Base-by-base conservation (phyloP, 2,113 vertebrate species). In the Tragulus kanchil region DNA sequence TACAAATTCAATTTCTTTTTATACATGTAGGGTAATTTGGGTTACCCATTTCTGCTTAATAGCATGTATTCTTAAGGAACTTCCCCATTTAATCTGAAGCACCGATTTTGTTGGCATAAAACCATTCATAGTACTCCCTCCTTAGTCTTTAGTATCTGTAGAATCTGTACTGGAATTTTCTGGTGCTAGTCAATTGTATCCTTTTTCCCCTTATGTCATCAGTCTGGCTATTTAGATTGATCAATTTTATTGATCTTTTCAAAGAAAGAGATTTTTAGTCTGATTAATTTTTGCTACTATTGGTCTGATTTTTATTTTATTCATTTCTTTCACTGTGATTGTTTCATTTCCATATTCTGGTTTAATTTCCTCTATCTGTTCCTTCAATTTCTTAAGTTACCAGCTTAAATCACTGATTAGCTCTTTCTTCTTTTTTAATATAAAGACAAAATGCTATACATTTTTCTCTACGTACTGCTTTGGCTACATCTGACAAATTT, bases 1-100 rank as follows among this genome's bases (percentile, higher is more conserved):
- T 83, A 89, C 67, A 89, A 75, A 89, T 82, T 65, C 31, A 65
- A 77, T 84, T 42, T 83, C 54, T 81, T 81, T 87, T 81, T 58
- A 69, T 59, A 83, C 14, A 61, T 25, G 58, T 6, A 50, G 19
- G 52, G 8, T 83, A 69, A 69, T 90, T 65, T 23, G 54, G 17
- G 31, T 50, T 26, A 73, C 25, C 42, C 15, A 25, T 56, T 81
- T 65, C 85, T 54, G 19, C 58, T 73, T 90, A 45, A 42, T 3
- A 48, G 58, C 26, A 87, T 75, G 4, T 52, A 82, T 36, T 75
- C 56, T 45, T 88, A 77, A 88, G 2, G 31, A 65, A 65, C 23
- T 28, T 82, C 13, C 28, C 23, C 59, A 93, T 45, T 84, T 93
- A n/a, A 77, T 83, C 58, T 83, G 48, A 75, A 75, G 9, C 50